Conservation (phyloP, 2,113 vertebrate species). For the Rissa tridactyla region DNA sequence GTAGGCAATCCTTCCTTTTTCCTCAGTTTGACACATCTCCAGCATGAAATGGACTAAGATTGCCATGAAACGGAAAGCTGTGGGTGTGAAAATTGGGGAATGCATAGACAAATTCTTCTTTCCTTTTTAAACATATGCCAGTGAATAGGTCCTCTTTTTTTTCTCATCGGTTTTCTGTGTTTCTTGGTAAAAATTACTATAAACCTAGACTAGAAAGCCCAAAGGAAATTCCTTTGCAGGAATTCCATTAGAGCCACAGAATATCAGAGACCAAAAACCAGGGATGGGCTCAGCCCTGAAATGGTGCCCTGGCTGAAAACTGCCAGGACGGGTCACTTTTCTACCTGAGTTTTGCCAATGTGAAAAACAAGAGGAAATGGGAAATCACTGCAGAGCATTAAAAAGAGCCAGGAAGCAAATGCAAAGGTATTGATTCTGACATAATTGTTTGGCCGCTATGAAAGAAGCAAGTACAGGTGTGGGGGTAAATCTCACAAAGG, state of each 20-base stretch:
- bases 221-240: background rate
- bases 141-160: background rate
- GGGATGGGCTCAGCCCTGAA: background rate
- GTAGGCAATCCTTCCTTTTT: slow-evolving; percentile 27
- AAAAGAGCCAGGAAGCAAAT: background rate
- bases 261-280: background rate
- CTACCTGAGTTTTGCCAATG: background rate
- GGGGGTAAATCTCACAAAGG: background rate
- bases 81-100: slow-evolving; percentile 42
- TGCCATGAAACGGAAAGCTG: slow-evolving; percentile 39
- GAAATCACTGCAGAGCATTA: background rate
- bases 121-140: background rate
- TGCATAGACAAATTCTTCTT: slow-evolving; percentile 13
- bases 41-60: slow-evolving; percentile 51
- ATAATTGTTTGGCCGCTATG: background rate
- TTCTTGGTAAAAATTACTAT: slow-evolving; percentile 11
- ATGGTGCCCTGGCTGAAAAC: background rate
- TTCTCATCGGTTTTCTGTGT: background rate
- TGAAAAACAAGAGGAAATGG: background rate
- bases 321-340: background rate
- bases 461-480: background rate
- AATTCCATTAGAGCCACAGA: background rate
- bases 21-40: background rate
- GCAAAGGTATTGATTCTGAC: background rate
- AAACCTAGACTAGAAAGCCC: background rate